phyloP scores from a whole-genome alignment of 2,113 vertebrate genomes.

The Smithornis capensis region DNA sequence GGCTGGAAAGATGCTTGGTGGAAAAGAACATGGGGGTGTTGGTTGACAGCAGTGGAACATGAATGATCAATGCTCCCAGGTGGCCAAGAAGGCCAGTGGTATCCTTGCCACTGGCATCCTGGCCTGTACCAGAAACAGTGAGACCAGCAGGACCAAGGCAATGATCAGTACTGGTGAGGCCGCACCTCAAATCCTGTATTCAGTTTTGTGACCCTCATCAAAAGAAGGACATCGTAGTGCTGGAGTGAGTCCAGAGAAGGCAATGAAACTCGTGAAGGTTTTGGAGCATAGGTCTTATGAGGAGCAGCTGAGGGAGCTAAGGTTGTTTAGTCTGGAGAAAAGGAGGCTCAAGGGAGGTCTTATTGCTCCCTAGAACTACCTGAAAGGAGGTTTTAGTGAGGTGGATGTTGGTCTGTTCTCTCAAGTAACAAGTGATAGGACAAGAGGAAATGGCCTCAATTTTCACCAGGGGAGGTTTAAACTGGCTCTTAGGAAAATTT shows the following conservation, averaged over 20 bases:
- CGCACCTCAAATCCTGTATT: not conserved
- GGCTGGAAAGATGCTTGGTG: not conserved
- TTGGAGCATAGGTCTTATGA: not conserved
- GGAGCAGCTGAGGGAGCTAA: not conserved
- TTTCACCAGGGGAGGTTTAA: not conserved
- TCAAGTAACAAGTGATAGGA: not conserved
- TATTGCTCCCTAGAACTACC: not conserved
- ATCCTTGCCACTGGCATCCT: not conserved
- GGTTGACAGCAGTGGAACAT: not conserved
- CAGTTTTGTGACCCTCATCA: not conserved
- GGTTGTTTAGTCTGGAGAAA: not conserved
- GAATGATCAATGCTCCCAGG: too few relatives aligned
- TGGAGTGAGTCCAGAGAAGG: not conserved
- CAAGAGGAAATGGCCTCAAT: not conserved
- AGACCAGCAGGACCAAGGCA: not conserved
- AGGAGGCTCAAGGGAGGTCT: not conserved
- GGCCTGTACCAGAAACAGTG: not conserved
- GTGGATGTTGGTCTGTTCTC: not conserved
- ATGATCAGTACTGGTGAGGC: not conserved
- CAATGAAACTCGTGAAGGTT: not conserved
- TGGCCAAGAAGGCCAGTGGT: not conserved
- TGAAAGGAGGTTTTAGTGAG: not conserved
- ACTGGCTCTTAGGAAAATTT: not conserved
- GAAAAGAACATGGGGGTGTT: rapidly evolving
- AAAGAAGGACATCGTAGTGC: not conserved